Evolutionary conservation across 1,140 invertebrate species (phyloP).

Genomic region (Diorhabda sublineata): DNA sequence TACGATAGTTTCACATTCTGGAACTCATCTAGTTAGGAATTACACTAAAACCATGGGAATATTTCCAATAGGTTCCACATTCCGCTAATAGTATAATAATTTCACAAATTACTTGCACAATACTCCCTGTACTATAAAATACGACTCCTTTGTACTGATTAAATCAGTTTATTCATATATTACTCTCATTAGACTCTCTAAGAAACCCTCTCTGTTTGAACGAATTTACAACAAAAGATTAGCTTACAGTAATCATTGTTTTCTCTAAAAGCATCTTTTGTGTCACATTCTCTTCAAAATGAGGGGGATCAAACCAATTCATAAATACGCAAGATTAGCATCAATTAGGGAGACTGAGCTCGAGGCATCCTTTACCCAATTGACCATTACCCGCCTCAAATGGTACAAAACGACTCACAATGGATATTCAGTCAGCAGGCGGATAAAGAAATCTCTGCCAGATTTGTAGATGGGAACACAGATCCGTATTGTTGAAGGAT

Average conservation of each 20-base stretch:
- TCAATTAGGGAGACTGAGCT: not conserved
- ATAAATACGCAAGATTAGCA: not conserved
- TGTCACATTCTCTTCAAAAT: not conserved
- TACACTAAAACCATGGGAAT: too few relatives aligned
- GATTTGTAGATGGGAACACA: not conserved
- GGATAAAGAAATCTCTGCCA: not conserved
- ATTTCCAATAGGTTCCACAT: too few relatives aligned
- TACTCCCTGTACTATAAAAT: too few relatives aligned
- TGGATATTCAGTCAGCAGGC: slow-evolving; percentile 1
- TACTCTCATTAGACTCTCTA: too few relatives aligned
- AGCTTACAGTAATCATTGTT: not conserved
- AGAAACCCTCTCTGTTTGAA: too few relatives aligned
- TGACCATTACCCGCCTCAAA: not conserved
- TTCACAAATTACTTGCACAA: too few relatives aligned
- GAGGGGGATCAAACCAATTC: not conserved
- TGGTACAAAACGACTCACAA: not conserved
- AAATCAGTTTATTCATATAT: too few relatives aligned
- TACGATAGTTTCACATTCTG: too few relatives aligned
- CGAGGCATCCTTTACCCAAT: not conserved
- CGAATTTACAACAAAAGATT: not conserved
- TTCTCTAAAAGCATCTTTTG: not conserved
- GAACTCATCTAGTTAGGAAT: too few relatives aligned
- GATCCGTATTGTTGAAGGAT: too few relatives aligned
- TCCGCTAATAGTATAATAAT: too few relatives aligned
- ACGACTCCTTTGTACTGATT: too few relatives aligned